Evolutionary conservation across 2,113 vertebrate species (phyloP).

Genomic region (Paradoxurus hermaphroditus): DNA sequence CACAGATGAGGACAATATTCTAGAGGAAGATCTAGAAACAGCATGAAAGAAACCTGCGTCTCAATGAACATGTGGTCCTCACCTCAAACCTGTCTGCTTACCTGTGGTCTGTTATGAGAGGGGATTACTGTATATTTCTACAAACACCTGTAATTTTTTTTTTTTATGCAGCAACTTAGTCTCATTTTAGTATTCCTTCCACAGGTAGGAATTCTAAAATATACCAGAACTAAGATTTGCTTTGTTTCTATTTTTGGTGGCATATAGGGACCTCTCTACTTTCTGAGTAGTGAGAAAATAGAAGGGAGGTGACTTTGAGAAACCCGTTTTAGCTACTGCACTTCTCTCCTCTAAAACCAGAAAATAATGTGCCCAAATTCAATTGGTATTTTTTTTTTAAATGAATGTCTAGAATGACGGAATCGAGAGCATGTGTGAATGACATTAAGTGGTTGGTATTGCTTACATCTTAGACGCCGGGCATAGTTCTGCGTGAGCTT

Average conservation of each 20-base stretch:
- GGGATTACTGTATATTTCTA: neutral
- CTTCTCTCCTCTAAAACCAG: neutral
- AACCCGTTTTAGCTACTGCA: neutral
- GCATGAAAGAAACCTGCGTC: neutral
- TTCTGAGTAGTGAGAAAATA: neutral
- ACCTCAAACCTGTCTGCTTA: neutral
- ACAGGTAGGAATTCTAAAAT: neutral
- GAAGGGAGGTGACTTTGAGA: neutral
- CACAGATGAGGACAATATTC: neutral
- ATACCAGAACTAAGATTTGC: neutral
- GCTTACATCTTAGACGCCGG: constrained; percentile 30
- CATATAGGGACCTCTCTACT: neutral
- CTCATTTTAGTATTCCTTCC: neutral
- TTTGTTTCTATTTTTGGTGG: neutral
- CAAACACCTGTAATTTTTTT: neutral
- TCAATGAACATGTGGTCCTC: neutral
- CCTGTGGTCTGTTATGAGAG: neutral
- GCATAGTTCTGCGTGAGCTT: constrained; percentile 45
- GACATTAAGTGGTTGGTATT: constrained; percentile 50
- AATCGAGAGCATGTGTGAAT: neutral
- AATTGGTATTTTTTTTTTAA: constrained; percentile 6
- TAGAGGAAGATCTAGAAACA: neutral
- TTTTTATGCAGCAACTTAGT: neutral
- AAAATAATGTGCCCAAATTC: constrained; percentile 3
- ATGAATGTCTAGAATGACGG: constrained; percentile 16